phyloP scores from a whole-genome alignment of 2,113 vertebrate genomes.

The Pterocles burchelli region DNA sequence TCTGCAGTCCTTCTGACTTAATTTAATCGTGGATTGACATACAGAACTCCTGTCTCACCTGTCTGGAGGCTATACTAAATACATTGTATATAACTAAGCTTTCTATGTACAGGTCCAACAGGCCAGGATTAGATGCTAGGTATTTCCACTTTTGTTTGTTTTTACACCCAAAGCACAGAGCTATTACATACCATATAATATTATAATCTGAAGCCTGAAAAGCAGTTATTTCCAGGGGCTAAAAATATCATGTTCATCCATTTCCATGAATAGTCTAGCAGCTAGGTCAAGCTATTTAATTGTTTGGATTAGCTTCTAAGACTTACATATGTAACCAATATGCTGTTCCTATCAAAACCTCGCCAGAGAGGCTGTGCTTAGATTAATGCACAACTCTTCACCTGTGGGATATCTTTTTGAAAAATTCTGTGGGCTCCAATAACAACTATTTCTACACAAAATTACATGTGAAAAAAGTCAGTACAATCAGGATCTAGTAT shows the following conservation, averaged over 20 bases:
- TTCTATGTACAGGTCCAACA: not conserved
- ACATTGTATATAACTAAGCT: not conserved
- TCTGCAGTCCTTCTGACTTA: not conserved
- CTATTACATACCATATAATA: not conserved
- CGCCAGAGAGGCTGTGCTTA: not conserved
- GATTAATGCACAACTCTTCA: not conserved
- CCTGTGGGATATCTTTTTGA: fast-evolving
- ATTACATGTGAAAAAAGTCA: not conserved
- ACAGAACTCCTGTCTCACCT: not conserved
- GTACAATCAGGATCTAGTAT: not conserved
- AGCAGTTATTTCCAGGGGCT: not conserved
- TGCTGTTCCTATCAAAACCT: not conserved
- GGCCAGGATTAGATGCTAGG: not conserved
- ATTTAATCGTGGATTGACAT: not conserved
- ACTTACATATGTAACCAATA: not conserved
- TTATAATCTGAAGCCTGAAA: not conserved
- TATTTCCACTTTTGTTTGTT: no score
- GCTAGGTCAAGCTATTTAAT: not conserved
- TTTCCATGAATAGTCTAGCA: not conserved
- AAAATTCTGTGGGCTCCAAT: not conserved
- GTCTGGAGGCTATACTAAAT: not conserved
- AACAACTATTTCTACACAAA: not conserved
- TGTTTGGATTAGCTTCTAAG: not conserved
- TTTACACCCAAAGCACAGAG: not conserved
- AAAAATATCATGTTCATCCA: not conserved